A percentile compares a stretch with the other conserved stretches of the same genome.
Evolutionary conservation across 2,888 invertebrate genomes (phyloP).

Genomic region (Tenthredo livida): DNA sequence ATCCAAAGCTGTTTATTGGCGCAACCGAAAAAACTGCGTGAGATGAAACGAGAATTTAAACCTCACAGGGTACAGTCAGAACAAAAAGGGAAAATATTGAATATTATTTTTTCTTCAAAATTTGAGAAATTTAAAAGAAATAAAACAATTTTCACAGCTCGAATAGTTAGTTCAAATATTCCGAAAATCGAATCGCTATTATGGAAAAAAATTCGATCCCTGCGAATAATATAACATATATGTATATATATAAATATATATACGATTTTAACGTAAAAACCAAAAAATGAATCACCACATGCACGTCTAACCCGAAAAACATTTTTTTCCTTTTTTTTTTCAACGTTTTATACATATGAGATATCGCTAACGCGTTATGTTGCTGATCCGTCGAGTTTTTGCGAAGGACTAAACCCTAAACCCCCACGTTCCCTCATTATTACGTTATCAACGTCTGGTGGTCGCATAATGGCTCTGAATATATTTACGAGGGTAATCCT

Average conservation of each 20-base stretch:
- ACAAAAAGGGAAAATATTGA: background rate
- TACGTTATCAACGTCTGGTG: slow-evolving; percentile 73
- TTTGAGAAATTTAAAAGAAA: background rate
- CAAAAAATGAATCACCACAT: too few species aligned
- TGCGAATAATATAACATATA: too few species aligned
- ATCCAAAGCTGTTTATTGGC: slow-evolving; percentile 14
- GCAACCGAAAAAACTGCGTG: slow-evolving; percentile 12
- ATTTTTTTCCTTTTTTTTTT: background rate
- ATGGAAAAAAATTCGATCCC: background rate
- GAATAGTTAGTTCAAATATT: too few species aligned
- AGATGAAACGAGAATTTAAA: slow-evolving; percentile 27
- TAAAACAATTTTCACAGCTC: too few species aligned
- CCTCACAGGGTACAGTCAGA: background rate
- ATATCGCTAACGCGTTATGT: background rate
- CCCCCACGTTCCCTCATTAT: slow-evolving; percentile 72
- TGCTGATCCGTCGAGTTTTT: background rate
- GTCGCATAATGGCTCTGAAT: slow-evolving; percentile 34
- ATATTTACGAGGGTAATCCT: slow-evolving; percentile 42
- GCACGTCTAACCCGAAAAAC: background rate
- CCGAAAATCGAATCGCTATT: too few species aligned
- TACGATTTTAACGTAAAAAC: too few species aligned
- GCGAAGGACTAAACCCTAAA: background rate
- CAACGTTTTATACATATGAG: background rate
- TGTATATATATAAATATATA: too few species aligned
- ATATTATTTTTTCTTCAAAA: background rate